Evolutionary conservation across 2,113 vertebrate species (phyloP).

Genomic region (Quiscalus mexicanus): DNA sequence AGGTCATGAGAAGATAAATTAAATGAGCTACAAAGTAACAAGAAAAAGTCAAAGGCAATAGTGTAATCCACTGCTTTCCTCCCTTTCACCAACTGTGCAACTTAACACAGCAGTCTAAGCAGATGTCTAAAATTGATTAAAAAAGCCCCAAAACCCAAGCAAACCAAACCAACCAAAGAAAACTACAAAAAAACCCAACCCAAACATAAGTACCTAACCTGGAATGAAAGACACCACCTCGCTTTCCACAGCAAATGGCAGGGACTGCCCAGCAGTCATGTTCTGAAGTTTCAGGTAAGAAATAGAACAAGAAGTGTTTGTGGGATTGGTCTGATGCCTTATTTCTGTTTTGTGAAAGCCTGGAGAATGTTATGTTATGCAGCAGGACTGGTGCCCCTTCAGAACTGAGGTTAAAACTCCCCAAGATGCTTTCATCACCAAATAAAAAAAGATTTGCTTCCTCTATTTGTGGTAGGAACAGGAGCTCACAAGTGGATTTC

Average conservation of each 20-base stretch:
- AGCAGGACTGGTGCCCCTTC: rapidly evolving
- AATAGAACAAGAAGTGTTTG: background rate
- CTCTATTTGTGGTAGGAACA: background rate
- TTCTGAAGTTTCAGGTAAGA: background rate
- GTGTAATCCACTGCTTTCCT: background rate
- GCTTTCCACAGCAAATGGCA: background rate
- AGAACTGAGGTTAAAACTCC: background rate
- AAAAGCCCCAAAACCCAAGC: background rate
- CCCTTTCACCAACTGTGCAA: background rate
- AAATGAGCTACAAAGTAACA: background rate
- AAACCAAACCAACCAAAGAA: background rate
- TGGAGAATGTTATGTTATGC: background rate
- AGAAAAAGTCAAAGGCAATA: background rate
- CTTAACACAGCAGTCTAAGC: background rate
- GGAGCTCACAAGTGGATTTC: background rate
- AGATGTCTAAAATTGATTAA: background rate
- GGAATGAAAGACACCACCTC: background rate
- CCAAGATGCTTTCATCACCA: background rate
- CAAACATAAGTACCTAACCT: background rate
- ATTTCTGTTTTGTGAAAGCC: background rate
- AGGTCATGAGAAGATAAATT: background rate
- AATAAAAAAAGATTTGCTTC: background rate
- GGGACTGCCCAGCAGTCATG: background rate
- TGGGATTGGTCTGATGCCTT: background rate
- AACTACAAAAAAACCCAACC: background rate